These are phyloP conservation scores for Lasioglossum oenotherae DNA, from an alignment of 2,888 invertebrate species.

Conservation along the genomic window DNA sequence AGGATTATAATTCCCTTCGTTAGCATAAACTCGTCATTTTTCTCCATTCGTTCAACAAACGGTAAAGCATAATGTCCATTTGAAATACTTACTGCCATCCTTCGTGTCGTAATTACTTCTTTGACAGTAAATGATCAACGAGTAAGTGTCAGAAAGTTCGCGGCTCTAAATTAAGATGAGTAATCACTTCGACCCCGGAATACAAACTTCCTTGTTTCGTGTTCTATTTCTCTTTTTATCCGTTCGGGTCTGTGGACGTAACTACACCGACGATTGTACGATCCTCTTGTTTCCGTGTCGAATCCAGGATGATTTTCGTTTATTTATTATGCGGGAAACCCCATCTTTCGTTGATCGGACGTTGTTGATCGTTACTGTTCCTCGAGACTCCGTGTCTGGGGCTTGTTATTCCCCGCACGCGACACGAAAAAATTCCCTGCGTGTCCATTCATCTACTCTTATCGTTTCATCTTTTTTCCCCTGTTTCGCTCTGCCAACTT, in stretches of 20 bases:
- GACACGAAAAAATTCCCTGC: constrained; percentile 36
- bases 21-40: neutral
- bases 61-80: constrained; percentile 14
- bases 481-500: constrained; percentile 34
- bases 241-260: neutral
- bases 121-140: constrained; percentile 9
- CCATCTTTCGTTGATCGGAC: constrained; percentile 16
- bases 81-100: constrained; percentile 26
- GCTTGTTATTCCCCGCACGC: constrained; percentile 40
- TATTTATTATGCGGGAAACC: constrained; percentile 28
- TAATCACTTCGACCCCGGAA: neutral
- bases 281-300: constrained; percentile 13
- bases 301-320: constrained; percentile 14
- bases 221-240: neutral
- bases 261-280: neutral
- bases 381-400: constrained; percentile 35
- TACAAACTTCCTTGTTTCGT: constrained; percentile 2
- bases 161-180: constrained; percentile 23
- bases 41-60: neutral
- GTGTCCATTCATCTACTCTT: constrained; percentile 39
- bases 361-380: constrained; percentile 42
- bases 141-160: neutral
- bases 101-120: constrained; percentile 3
- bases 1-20: neutral
- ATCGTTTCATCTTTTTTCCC: constrained; percentile 27